Evolutionary conservation across 2,797 vertebrate species (phyloP).

Genomic region (Mormyrops attenuatus): DNA sequence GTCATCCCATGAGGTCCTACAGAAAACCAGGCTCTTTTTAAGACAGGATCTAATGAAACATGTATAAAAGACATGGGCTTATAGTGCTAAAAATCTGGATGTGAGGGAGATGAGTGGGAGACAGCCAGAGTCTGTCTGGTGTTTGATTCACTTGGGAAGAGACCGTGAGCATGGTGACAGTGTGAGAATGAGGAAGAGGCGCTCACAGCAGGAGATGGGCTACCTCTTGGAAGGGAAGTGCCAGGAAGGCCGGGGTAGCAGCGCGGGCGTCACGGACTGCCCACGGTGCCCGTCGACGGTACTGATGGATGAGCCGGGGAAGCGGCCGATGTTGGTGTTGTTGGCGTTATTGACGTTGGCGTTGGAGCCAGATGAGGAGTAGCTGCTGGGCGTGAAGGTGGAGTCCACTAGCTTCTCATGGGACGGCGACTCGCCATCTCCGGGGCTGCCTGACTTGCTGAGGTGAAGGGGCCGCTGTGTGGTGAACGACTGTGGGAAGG

Average conservation of each 20-base stretch:
- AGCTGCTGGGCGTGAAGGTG: slow-evolving; percentile 92
- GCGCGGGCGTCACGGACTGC: slow-evolving; percentile 75
- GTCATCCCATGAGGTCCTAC: neutral
- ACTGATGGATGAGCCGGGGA: slow-evolving; percentile 76
- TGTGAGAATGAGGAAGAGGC: neutral
- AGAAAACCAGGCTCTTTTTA: neutral
- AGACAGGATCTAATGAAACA: neutral
- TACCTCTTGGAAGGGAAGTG: slow-evolving; percentile 88
- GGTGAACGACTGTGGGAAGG: slow-evolving; percentile 93
- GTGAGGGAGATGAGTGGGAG: neutral
- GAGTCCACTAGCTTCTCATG: slow-evolving; percentile 96
- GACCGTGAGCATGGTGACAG: neutral
- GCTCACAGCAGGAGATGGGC: slow-evolving; percentile 10
- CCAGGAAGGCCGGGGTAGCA: slow-evolving; percentile 79
- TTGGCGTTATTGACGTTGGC: slow-evolving; percentile 99
- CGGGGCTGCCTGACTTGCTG: slow-evolving; percentile 85
- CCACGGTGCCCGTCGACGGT: slow-evolving; percentile 80
- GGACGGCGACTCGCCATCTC: slow-evolving; percentile 84
- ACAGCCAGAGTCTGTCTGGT: neutral
- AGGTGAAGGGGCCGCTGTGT: slow-evolving; percentile 94
- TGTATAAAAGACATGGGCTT: slow-evolving; percentile 28
- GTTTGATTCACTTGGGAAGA: neutral
- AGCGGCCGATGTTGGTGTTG: slow-evolving; percentile 84
- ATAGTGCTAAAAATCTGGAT: neutral
- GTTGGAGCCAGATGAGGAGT: slow-evolving; percentile 93